Evolutionary conservation across 2,797 vertebrate genomes (phyloP).

Genomic region (Artibeus lituratus): DNA sequence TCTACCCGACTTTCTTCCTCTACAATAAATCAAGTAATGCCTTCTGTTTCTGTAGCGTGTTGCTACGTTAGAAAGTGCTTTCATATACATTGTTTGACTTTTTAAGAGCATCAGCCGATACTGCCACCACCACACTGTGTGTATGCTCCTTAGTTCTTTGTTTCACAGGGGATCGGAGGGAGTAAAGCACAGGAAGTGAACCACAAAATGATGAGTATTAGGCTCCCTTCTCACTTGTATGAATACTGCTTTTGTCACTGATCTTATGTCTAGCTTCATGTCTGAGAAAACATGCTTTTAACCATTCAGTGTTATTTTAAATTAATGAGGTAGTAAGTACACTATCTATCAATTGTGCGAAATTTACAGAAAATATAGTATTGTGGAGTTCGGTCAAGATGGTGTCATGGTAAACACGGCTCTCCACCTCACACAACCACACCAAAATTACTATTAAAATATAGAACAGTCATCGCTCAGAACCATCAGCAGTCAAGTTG

Average conservation of each 20-base stretch:
- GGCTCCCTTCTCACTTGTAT: not conserved
- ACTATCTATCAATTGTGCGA: not conserved
- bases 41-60: not conserved
- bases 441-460: too few relatives aligned
- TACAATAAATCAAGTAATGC: not conserved
- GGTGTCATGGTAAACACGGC: too few relatives aligned
- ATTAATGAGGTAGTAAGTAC: not conserved
- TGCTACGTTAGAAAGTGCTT: not conserved
- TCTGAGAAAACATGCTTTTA: not conserved
- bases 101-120: not conserved
- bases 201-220: not conserved
- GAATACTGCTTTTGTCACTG: not conserved
- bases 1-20: not conserved
- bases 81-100: not conserved
- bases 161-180: not conserved
- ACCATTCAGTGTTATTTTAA: not conserved
- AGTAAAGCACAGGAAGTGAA: not conserved
- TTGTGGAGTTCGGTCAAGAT: not conserved
- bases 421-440: too few relatives aligned
- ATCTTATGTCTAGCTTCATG: not conserved
- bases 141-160: not conserved
- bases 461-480: too few relatives aligned
- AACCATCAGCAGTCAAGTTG: too few relatives aligned
- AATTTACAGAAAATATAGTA: not conserved
- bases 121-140: not conserved